Base-by-base conservation (phyloP, 2,797 vertebrate species). In the Forpus xanthops region DNA sequence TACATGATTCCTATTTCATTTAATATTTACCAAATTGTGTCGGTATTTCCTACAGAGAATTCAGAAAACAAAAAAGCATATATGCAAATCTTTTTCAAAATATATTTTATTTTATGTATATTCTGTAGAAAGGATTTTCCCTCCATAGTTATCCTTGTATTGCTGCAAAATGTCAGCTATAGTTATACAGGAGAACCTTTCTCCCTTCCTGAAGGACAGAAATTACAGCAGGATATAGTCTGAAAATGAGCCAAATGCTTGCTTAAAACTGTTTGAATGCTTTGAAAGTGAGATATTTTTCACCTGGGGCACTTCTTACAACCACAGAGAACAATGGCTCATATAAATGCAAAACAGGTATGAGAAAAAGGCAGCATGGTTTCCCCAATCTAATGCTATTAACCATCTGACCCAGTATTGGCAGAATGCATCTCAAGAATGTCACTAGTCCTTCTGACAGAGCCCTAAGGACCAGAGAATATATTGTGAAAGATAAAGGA, bases 261-360 rank as follows among this genome's bases (percentile, higher is more conserved):
- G 87, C 84, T 94, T 52, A 68, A 88, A 90, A 76, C 49, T 52
- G 72, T 94, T 60, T 44, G 65, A 86, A 92, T 93, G 47, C 53
- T 94, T 86, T 80, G 77, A 55, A 85, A 90, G 65, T 33, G 35
- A 87, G 64, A 16, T 52, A 67, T 66, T 88, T 95, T 97, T 91
- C 77, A 96, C 81, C 75, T 93, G 94, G 35, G 92, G 56, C 70
- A 89, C 73, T 83, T 68, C 77, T 90, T 89, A 84, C 77, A 76
- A 24, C 9, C n/a, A 31, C 52, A 67, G 55, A 94, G 77, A 85
- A 94, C 85, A 96, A 93, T 60, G 86, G 72, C 87, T 98, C 44
- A 78, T 97, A 96, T 95, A 97, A 97, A 97, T 95, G 96, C 94
- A 98, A 97, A 97, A 27, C 73, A 97, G 88, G 65, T 70, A 20